phyloP scores from a whole-genome alignment of 2,113 vertebrate genomes.

The Phyllostomus discolor region DNA sequence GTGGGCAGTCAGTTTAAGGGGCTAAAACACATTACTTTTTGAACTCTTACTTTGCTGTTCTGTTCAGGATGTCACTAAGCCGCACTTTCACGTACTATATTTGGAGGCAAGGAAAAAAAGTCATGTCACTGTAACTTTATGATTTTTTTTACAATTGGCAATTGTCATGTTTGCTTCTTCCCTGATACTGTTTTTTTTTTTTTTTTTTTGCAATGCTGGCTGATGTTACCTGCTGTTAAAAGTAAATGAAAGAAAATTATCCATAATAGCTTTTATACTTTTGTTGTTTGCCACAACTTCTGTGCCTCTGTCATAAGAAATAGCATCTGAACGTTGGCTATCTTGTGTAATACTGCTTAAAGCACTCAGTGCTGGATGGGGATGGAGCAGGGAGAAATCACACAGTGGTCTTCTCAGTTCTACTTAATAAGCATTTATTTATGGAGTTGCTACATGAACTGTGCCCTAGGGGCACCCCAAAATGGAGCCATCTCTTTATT shows the following conservation, averaged over 20 bases:
- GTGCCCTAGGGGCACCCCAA: background rate
- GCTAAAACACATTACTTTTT: background rate
- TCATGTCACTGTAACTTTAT: background rate
- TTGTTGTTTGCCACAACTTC: background rate
- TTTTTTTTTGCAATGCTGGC: constrained; percentile 6
- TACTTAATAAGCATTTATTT: background rate
- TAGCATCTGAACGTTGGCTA: background rate
- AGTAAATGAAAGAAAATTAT: constrained; percentile 55
- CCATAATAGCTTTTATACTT: constrained; percentile 40
- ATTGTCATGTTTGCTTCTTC: constrained; percentile 27
- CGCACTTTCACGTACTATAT: background rate
- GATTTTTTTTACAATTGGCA: background rate
- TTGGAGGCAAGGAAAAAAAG: background rate
- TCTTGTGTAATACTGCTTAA: background rate
- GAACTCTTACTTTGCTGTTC: background rate
- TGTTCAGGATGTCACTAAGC: background rate
- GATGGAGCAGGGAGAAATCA: background rate
- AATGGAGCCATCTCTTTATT: background rate
- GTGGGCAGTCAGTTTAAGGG: background rate
- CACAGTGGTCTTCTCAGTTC: background rate
- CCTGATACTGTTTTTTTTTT: background rate
- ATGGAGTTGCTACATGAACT: background rate
- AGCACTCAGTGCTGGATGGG: background rate
- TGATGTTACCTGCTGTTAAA: constrained; percentile 62
- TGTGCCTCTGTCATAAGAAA: background rate